phyloP scores from a whole-genome alignment of 2,797 vertebrate species.

The Gallinago nigripennis region DNA sequence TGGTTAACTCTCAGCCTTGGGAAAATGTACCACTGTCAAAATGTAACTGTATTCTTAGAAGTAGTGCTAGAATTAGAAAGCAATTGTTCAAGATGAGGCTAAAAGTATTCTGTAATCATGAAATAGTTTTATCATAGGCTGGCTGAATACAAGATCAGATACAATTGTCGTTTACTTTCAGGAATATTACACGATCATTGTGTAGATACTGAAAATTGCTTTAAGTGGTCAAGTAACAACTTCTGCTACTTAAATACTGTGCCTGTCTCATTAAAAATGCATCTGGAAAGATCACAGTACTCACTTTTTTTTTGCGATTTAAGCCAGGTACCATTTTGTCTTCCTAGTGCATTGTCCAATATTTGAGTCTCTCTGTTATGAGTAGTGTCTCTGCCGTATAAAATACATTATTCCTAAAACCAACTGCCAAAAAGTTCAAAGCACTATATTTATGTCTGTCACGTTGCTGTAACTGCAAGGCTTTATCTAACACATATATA shows the following conservation, averaged over 20 bases:
- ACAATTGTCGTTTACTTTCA: not conserved
- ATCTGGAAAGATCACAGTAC: not conserved
- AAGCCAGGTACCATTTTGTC: not conserved
- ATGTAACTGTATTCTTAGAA: not conserved
- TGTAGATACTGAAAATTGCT: not conserved
- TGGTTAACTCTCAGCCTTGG: not conserved
- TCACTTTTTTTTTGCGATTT: not conserved
- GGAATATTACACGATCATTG: not conserved
- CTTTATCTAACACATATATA: slow-evolving; percentile 20
- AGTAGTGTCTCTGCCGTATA: not conserved
- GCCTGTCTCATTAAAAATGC: not conserved
- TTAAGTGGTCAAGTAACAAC: not conserved
- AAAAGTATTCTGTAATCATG: not conserved
- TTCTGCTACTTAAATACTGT: not conserved
- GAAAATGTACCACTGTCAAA: slow-evolving; percentile 7
- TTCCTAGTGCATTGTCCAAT: not conserved
- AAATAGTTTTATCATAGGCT: not conserved
- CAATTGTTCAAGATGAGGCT: not conserved
- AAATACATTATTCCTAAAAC: not conserved
- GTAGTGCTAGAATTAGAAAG: not conserved
- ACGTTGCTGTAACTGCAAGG: not conserved
- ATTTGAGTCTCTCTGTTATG: not conserved
- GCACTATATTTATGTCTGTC: not conserved
- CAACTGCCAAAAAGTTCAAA: not conserved
- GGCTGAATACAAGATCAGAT: not conserved